A percentile compares a stretch with the other conserved stretches of the same genome.
These are phyloP conservation scores for Neocrepidodera transversa DNA, from an alignment of 2,888 invertebrate genomes.

Conservation along the genomic window DNA sequence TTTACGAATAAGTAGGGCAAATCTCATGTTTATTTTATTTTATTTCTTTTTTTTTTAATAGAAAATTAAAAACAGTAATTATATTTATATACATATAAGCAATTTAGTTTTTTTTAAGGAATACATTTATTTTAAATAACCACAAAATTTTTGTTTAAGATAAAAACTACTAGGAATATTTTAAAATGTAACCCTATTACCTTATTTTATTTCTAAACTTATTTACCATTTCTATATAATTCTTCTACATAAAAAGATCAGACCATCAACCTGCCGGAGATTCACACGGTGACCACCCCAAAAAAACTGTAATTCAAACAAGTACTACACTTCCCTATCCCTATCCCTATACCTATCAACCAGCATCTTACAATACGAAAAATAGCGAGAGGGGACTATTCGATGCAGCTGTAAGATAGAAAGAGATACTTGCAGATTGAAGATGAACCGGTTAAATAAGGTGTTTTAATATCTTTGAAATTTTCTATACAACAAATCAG, in stretches of 20 bases:
- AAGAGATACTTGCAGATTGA: slow-evolving; percentile 46
- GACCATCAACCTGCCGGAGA: slow-evolving; percentile 56
- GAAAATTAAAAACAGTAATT: too few relatives aligned
- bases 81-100: too few relatives aligned
- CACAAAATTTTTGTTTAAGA: too few relatives aligned
- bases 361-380: slow-evolving; percentile 38
- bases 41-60: too few relatives aligned
- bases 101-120: too few relatives aligned
- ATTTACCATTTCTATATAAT: too few relatives aligned
- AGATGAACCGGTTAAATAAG: slow-evolving; percentile 56
- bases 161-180: too few relatives aligned
- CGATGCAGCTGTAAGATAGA: slow-evolving; percentile 47
- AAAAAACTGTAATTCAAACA: slow-evolving; percentile 39
- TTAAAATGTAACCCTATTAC: too few relatives aligned
- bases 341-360: slow-evolving; percentile 46
- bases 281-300: slow-evolving; percentile 56
- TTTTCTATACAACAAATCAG: slow-evolving; percentile 17
- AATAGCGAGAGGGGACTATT: slow-evolving; percentile 42
- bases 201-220: too few relatives aligned
- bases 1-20: too few relatives aligned
- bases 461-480: slow-evolving; percentile 49
- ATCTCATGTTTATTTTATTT: too few relatives aligned
- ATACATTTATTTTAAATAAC: too few relatives aligned
- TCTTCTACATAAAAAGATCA: slow-evolving; percentile 57
- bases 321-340: slow-evolving; percentile 36